Evolutionary conservation across 2,113 vertebrate genomes (phyloP).

Genomic region (Mesitornis unicolor): DNA sequence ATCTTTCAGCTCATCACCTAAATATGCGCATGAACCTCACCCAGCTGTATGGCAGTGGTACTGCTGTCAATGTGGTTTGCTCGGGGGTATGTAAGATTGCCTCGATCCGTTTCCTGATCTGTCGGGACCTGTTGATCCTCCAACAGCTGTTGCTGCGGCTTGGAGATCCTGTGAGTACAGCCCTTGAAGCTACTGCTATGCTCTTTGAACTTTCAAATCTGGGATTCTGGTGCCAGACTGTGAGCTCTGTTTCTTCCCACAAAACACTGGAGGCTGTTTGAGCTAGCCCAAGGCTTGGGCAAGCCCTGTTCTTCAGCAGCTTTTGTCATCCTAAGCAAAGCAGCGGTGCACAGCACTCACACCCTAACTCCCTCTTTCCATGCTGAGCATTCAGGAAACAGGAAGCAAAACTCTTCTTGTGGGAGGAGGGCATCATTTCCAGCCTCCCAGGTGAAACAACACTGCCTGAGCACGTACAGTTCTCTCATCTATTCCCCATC

Average conservation of each 20-base stretch:
- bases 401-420: background rate
- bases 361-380: background rate
- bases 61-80: conserved; percentile 74
- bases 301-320: background rate
- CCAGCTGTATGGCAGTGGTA: conserved; percentile 85
- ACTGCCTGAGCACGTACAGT: background rate
- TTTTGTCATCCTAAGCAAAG: background rate
- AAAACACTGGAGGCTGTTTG: background rate
- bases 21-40: conserved; percentile 79
- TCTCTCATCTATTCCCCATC: background rate
- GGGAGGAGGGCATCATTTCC: background rate
- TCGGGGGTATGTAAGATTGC: conserved; percentile 81
- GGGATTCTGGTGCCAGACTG: background rate
- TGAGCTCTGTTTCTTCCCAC: background rate
- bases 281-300: background rate
- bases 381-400: background rate
- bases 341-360: fast-evolving
- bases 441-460: background rate
- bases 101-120: conserved; percentile 83
- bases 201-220: background rate
- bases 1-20: conserved; percentile 75
- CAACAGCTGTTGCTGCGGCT: conserved; percentile 86
- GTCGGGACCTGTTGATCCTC: conserved; percentile 89
- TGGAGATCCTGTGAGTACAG: conserved; percentile 82
- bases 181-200: fast-evolving